Conservation (phyloP, 2,888 invertebrate genomes). For the Spilarctia lutea region DNA sequence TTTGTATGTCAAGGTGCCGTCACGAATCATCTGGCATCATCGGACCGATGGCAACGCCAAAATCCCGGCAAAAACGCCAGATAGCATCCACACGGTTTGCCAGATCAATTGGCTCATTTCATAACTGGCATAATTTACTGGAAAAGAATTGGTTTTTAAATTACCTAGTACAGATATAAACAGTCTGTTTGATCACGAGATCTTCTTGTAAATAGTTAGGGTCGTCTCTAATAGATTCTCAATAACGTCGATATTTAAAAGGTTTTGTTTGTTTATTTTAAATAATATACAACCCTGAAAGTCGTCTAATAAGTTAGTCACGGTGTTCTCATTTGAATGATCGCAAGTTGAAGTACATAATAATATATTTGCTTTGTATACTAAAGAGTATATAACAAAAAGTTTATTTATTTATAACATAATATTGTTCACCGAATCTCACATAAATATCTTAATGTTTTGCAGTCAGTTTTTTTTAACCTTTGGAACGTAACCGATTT, state of each 20-base stretch:
- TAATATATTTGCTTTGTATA: neutral
- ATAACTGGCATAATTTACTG: slow-evolving; percentile 9
- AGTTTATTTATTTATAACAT: neutral
- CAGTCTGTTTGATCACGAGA: neutral
- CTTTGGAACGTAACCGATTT: slow-evolving; percentile 35
- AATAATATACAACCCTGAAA: neutral
- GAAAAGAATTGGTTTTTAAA: neutral
- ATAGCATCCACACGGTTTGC: slow-evolving; percentile 43
- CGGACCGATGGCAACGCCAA: slow-evolving; percentile 59
- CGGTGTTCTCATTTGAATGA: neutral
- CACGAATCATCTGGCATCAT: slow-evolving; percentile 65
- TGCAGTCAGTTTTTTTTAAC: slow-evolving; percentile 13
- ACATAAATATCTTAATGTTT: neutral
- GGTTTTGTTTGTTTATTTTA: neutral
- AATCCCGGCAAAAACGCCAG: slow-evolving; percentile 52
- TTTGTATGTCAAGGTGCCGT: slow-evolving; percentile 67
- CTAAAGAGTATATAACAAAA: neutral
- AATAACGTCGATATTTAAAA: neutral
- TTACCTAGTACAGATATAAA: neutral
- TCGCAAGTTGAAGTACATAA: neutral
- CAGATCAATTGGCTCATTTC: slow-evolving; percentile 34
- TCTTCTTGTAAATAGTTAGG: neutral
- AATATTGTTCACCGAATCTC: neutral
- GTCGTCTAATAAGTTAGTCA: neutral
- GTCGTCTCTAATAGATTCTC: neutral